phyloP scores from a whole-genome alignment of 1,140 invertebrate species.

The Sinella curviseta region DNA sequence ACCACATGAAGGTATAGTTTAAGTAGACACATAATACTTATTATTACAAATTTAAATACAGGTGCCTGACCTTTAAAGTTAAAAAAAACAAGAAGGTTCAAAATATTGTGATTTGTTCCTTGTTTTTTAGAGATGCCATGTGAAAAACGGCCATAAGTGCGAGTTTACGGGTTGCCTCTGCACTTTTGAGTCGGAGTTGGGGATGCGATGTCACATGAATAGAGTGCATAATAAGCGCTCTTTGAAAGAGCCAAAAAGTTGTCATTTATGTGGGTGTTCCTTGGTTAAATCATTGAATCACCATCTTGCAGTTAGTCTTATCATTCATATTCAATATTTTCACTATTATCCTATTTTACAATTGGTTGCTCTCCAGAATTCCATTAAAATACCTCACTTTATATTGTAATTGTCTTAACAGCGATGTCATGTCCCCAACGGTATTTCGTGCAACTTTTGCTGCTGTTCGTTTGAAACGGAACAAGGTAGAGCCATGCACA shows the following conservation, averaged over 20 bases:
- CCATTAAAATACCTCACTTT: too few relatives aligned
- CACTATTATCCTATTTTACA: background rate
- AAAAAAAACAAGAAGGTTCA: background rate
- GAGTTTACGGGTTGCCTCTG: background rate
- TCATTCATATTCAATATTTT: background rate
- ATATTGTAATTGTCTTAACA: background rate
- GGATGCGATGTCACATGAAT: background rate
- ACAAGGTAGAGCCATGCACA: background rate
- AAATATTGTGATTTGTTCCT: background rate
- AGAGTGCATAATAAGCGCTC: background rate
- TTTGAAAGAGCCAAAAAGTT: background rate
- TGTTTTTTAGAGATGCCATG: background rate
- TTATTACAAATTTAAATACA: too few relatives aligned
- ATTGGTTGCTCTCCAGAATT: too few relatives aligned
- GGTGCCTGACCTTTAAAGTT: background rate
- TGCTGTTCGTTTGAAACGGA: background rate
- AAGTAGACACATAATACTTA: background rate
- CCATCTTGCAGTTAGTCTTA: too few relatives aligned
- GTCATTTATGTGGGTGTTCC: too few relatives aligned
- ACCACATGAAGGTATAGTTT: background rate
- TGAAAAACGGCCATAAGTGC: background rate
- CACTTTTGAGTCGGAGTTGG: background rate
- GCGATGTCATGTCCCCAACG: constrained; percentile 27
- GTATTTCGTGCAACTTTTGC: constrained; percentile 19
- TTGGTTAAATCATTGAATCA: too few relatives aligned